phyloP scores from a whole-genome alignment of 2,888 invertebrate species.

The Aspidiotus rigidus region DNA sequence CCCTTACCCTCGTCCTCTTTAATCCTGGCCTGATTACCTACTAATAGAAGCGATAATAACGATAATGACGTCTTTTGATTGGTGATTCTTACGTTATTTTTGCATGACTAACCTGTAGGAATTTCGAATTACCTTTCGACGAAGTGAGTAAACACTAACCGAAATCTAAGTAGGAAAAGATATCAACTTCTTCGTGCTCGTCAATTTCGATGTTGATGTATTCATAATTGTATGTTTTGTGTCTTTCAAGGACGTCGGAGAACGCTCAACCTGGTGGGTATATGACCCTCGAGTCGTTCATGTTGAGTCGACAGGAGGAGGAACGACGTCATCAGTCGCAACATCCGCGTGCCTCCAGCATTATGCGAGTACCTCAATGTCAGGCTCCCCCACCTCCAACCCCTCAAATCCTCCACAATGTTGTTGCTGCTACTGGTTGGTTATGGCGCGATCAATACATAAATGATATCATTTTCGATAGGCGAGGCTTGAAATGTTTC shows the following conservation, averaged over 20 bases:
- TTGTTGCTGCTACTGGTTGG: conserved; percentile 27
- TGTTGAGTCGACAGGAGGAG: conserved; percentile 65
- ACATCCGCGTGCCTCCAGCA: conserved; percentile 23
- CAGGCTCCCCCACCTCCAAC: conserved; percentile 38
- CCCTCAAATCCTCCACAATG: conserved; percentile 41
- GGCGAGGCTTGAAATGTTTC: neutral
- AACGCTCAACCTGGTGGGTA: conserved; percentile 52
- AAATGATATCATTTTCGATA: neutral
- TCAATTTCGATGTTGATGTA: neutral
- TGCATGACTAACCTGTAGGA: too few relatives aligned
- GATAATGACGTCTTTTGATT: too few relatives aligned
- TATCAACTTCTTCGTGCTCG: neutral
- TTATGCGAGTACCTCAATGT: conserved; percentile 36
- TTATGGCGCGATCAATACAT: neutral
- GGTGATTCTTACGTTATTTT: too few relatives aligned
- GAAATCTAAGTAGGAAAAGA: too few relatives aligned
- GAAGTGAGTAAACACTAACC: too few relatives aligned
- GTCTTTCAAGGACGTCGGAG: conserved; percentile 28
- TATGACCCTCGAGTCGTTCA: conserved; percentile 68
- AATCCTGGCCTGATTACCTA: too few relatives aligned
- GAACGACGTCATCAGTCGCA: conserved; percentile 49
- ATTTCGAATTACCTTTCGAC: too few relatives aligned
- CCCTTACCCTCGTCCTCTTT: too few relatives aligned
- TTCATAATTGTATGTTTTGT: neutral
- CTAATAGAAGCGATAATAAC: too few relatives aligned